Base-by-base conservation (phyloP, 2,888 invertebrate species). In the Lepidocyrtoides sp. region DNA sequence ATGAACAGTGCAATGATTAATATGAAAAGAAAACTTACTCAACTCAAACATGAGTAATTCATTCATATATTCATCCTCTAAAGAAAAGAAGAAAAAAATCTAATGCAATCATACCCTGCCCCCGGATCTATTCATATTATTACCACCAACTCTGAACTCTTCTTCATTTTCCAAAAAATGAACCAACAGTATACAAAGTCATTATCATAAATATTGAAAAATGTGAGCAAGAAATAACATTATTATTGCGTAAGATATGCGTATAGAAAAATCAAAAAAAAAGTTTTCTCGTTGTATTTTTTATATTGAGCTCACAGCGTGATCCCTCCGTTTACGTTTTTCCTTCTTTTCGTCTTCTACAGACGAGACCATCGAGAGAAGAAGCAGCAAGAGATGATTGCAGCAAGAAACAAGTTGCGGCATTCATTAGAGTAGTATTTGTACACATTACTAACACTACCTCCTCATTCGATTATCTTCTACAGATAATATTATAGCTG, bases 241-340 rank as follows among this genome's bases (percentile, higher is more conserved):
- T 2, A 36, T 3, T 17, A 26, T 79, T 79, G 79, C 79, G 79
- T 79, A 79, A 69, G 20, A 66, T 41, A 57, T 66, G 60, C 60
- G 60, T 60, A 60, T n/a, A 51, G n/a, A 17, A 26, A 5, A 23
- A 4, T 32, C 2, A 5, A 60, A 29, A 57, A 77, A 54, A 57
- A 36, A 48, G 2, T 14, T 60, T 36, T 57, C 57, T 26, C 54
- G n/a, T 14, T 32, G 51, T n/a, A n/a, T 51, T 85, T 85, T n/a
- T n/a, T n/a, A n/a, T 54, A 72, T 72, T 75, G 20, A 66, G 44
- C 66, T 20, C 85, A n/a, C 82, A 83, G 85, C 85, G 66, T 48
- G 85, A 85, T 72, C 54, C 20, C 41, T 41, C 63, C 7, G 26
- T 20, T 81, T 57, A 32, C 60, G 29, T 32, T 32, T 32, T 66